These are phyloP conservation scores for Acrobasis repandana DNA, from an alignment of 2,888 invertebrate species.

Conservation along the genomic window DNA sequence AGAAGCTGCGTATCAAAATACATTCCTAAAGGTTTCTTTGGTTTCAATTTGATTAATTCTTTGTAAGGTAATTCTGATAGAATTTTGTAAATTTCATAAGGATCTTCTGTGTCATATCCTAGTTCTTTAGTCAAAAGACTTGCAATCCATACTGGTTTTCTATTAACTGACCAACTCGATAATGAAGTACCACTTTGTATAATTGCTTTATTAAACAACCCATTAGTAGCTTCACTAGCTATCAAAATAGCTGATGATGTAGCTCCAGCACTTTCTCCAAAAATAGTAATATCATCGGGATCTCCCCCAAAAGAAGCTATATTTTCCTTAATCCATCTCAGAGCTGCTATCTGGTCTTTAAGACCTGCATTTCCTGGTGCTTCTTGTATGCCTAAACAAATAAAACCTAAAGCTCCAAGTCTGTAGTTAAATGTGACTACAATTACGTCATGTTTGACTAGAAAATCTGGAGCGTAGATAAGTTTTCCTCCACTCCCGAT, in stretches of 20 bases:
- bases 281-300: slow-evolving; percentile 69
- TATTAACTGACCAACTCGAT: slow-evolving; percentile 66
- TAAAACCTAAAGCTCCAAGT: slow-evolving; percentile 66
- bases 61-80: slow-evolving; percentile 52
- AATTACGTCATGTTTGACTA: slow-evolving; percentile 64
- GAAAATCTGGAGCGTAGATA: slow-evolving; percentile 64
- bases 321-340: slow-evolving; percentile 71
- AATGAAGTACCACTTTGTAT: slow-evolving; percentile 67
- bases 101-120: slow-evolving; percentile 58
- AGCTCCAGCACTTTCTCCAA: slow-evolving; percentile 74
- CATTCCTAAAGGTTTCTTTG: slow-evolving; percentile 55
- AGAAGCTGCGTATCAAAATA: slow-evolving; percentile 67
- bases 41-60: slow-evolving; percentile 49
- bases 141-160: slow-evolving; percentile 62
- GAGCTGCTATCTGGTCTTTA: slow-evolving; percentile 73
- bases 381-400: slow-evolving; percentile 68
- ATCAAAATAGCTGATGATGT: slow-evolving; percentile 58
- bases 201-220: slow-evolving; percentile 65
- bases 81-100: slow-evolving; percentile 61
- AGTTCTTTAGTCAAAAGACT: slow-evolving; percentile 61
- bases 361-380: slow-evolving; percentile 74
- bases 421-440: slow-evolving; percentile 73
- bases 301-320: slow-evolving; percentile 73
- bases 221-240: slow-evolving; percentile 57
- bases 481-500: slow-evolving; percentile 68